Base-by-base conservation (phyloP, 1,140 invertebrate species). In the Hycleus cichorii region DNA sequence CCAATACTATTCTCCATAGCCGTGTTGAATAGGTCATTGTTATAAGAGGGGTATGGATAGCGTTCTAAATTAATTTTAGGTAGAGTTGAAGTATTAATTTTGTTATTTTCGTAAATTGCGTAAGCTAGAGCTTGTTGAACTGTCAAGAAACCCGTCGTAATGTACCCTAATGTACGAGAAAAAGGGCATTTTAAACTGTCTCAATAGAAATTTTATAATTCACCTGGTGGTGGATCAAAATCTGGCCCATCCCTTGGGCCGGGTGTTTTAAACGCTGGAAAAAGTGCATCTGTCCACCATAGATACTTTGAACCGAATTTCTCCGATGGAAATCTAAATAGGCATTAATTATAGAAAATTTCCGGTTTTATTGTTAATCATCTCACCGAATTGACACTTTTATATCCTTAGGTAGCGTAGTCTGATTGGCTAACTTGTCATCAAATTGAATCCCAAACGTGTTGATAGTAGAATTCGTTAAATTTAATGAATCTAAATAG, bases 1-100 rank as follows among this genome's bases (percentile, higher is more conserved):
- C 88, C 86, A 48, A 91, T 80, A 64, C 88, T 84, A 56, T 79
- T 76, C 66, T 87, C 80, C 45, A 88, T 69, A n/a, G 82, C 82
- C 48, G 81, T 74, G 18, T 88, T 66, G 53, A 91, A 77, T 6
- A 80, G 78, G 71, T 93, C 91, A 54, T 81, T 78, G 24, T 83
- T 79, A 70, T 85, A 92, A 8, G 79, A 76, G 0, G 87, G 83
- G 75, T 89, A 90, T 0, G 90, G 90, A 70, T 87, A 87, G 47
- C 89, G 76, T 68, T 82, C 77, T 64, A 90, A 73, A 49, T 77
- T 18, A 48, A 75, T 62, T 42, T 63, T 59, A 0, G 74, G 61
- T 27, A 70, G 10, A 0, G 47, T 5, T 10, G 12, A 3, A 51
- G 10, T 18, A 82, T 80, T 7, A 18, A 18, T 18, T 18, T 18